Evolutionary conservation across 30 jellyfish, hydroid and myxozoan genomes (phyloP).

Genomic region (Rhopilema esculentum): DNA sequence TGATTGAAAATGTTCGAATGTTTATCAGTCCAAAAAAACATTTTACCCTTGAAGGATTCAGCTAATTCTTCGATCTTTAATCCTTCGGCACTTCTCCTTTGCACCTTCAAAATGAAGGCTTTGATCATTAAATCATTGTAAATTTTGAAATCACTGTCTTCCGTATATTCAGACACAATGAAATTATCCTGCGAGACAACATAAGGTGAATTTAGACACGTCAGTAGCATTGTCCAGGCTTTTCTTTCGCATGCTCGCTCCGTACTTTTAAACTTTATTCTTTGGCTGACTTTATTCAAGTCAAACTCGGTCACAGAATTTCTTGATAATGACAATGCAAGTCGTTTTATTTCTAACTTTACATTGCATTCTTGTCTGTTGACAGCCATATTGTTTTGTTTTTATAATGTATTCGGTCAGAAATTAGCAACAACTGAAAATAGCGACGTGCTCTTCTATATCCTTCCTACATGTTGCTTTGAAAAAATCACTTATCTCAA

Average conservation of each 20-base stretch:
- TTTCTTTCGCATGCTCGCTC: neutral
- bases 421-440: too few relatives aligned
- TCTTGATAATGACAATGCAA: neutral
- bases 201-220: constrained; percentile 24
- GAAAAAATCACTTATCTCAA: too few relatives aligned
- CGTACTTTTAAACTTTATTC: neutral
- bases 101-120: constrained; percentile 25
- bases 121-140: constrained; percentile 29
- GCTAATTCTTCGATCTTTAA: constrained; percentile 26
- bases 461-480: too few relatives aligned
- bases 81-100: constrained; percentile 6
- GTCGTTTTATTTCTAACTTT: neutral
- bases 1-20: too few relatives aligned
- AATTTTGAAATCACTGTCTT: constrained; percentile 7
- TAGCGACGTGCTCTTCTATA: too few relatives aligned
- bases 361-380: constrained; percentile 12
- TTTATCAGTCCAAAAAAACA: neutral
- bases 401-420: too few relatives aligned
- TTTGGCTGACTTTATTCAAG: neutral
- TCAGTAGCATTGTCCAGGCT: constrained; percentile 29
- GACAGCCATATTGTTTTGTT: neutral
- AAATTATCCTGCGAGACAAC: neutral
- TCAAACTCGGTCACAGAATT: neutral
- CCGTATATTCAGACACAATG: neutral
- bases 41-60: neutral